phyloP scores from a whole-genome alignment of 2,888 invertebrate genomes.

The Nesidiocoris tenuis region DNA sequence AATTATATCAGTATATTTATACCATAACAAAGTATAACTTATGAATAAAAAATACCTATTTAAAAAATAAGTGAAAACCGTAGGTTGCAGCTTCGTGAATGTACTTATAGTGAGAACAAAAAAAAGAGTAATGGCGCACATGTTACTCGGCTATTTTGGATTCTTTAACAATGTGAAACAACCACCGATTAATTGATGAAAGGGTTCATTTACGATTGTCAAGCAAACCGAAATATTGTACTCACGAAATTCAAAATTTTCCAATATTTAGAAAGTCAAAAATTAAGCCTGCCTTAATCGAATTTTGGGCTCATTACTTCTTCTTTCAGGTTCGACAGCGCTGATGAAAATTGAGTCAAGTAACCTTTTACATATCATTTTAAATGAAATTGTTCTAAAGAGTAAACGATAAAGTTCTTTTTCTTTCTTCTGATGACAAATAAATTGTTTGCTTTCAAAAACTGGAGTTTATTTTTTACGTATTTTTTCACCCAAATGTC shows the following conservation, averaged over 20 bases:
- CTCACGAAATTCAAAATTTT: background rate
- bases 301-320: background rate
- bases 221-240: background rate
- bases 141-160: constrained; percentile 9
- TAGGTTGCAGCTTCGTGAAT: constrained; percentile 46
- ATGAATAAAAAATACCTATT: constrained; percentile 16
- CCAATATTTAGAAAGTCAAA: background rate
- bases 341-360: constrained; percentile 4
- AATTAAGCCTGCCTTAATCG: constrained; percentile 3
- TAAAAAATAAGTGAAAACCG: constrained; percentile 23
- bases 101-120: constrained; percentile 28
- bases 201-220: background rate
- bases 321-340: background rate
- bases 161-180: background rate
- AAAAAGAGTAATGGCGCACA: background rate
- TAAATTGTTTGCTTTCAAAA: background rate
- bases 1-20: constrained; percentile 53
- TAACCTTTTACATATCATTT: constrained; percentile 16
- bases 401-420: background rate
- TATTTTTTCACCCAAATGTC: no score
- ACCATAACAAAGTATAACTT: constrained; percentile 46
- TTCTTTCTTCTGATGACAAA: background rate
- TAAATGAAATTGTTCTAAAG: constrained; percentile 2
- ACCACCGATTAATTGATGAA: background rate
- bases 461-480: no score